phyloP scores from a whole-genome alignment of 2,888 invertebrate species.

The Dorcus hopei region DNA sequence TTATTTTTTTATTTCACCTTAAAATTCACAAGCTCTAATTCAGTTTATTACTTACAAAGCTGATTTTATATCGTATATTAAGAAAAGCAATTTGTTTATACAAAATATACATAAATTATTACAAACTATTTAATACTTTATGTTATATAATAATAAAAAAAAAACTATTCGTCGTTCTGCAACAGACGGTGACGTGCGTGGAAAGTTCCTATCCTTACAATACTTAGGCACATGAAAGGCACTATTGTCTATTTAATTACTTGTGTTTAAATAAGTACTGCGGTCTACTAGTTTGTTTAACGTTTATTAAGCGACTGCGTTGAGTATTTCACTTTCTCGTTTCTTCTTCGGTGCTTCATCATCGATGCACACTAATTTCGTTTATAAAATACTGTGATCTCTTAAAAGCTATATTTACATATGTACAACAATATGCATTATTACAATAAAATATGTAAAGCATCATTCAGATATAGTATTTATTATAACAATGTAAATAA shows the following conservation, averaged over 20 bases:
- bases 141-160: conserved; percentile 17
- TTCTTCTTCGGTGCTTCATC: not conserved
- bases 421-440: conserved; percentile 40
- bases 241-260: conserved; percentile 35
- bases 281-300: conserved; percentile 21
- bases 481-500: conserved; percentile 19
- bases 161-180: not conserved
- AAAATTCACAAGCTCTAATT: conserved; percentile 46
- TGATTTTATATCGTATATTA: conserved; percentile 27
- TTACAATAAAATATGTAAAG: conserved; percentile 9
- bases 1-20: conserved; percentile 37
- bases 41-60: conserved; percentile 46
- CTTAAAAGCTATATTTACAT: conserved; percentile 36
- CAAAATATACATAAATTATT: conserved; percentile 44
- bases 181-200: not conserved
- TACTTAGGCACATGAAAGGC: conserved; percentile 42
- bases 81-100: conserved; percentile 36
- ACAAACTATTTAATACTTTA: conserved; percentile 32
- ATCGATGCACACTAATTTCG: conserved; percentile 18
- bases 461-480: conserved; percentile 1
- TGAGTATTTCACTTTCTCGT: conserved; percentile 2
- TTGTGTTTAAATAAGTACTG: conserved; percentile 39
- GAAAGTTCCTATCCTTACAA: conserved; percentile 6
- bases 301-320: conserved; percentile 5
- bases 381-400: conserved; percentile 32